Evolutionary conservation across 2,888 invertebrate genomes (phyloP), one percentile per base, ranked within the genome.

Genomic region (Eupelmus urozonus): DNA sequence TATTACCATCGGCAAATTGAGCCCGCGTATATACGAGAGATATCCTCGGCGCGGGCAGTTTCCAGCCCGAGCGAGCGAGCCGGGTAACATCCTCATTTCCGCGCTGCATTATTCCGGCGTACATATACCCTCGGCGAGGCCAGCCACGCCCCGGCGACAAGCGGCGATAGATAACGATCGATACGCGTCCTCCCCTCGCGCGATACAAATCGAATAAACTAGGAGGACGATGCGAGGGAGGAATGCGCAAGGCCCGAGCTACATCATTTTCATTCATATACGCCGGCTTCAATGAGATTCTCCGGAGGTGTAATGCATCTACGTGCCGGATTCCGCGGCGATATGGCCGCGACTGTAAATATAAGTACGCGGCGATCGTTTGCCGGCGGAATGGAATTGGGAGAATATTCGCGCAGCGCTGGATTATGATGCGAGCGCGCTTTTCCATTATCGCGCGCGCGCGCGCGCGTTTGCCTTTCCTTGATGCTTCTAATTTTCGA

Each of bases 1-100:
- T 57, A 77, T 66, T 72, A 77, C 66, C 59, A 72, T 77, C 77
- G 77, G 71, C 63, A 72, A 65, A 76, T 66, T 66, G 66, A 77
- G 71, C 71, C 20, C 53, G n/a, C 29, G 13, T 13, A 4, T 3
- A 34, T 9, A 5, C 34, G 9, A 34, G 34, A 34, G 34, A 34
- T 34, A 34, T 34, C 34, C 34, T 9, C 9, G 34, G n/a, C n/a
- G n/a, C n/a, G n/a, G n/a, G n/a, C n/a, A n/a, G n/a, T n/a, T n/a
- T n/a, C 34, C 3, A 34, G 9, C 3, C 9, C 9, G 34, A 5
- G 9, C 9, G 34, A 34, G 34, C 9, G 34, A 3, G 34, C 9
- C 34, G 63, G 57, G 55, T 65, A 55, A 57, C 65, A 65, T 57
- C 57, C 63, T 55, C 73, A 66, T 73, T 73, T 73, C 72, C 63